Evolutionary conservation across 1,140 invertebrate species (phyloP).

Genomic region (Saxidomus purpurata): DNA sequence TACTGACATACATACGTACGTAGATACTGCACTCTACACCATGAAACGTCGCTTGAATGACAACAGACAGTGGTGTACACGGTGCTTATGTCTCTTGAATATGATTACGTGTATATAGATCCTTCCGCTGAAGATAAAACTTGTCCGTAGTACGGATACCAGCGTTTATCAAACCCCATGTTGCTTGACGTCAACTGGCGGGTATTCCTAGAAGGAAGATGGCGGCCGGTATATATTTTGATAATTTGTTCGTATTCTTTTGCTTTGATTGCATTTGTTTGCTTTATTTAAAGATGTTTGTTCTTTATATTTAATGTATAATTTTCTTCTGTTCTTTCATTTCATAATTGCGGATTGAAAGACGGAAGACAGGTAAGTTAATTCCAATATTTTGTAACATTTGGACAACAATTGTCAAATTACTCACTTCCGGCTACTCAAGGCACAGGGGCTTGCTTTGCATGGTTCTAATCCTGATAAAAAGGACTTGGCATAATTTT

Average conservation of each 20-base stretch:
- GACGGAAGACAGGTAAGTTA: conserved; percentile 30
- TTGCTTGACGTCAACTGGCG: conserved; percentile 22
- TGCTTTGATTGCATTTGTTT: not conserved
- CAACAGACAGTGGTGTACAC: too few relatives aligned
- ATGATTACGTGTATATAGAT: too few relatives aligned
- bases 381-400: not conserved
- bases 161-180: too few relatives aligned
- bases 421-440: conserved; percentile 5
- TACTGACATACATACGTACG: too few relatives aligned
- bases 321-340: not conserved
- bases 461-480: not conserved
- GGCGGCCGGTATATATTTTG: conserved; percentile 28
- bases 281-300: not conserved
- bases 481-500: too few relatives aligned
- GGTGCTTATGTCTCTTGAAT: too few relatives aligned
- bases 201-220: conserved; percentile 31
- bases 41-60: too few relatives aligned
- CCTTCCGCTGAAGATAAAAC: too few relatives aligned
- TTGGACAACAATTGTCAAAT: not conserved
- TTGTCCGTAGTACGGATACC: too few relatives aligned
- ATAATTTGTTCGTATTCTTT: not conserved
- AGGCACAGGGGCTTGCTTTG: not conserved
- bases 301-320: not conserved
- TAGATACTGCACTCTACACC: too few relatives aligned
- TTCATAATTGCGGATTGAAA: not conserved